A percentile compares a stretch with the other conserved stretches of the same genome.
Conservation (phyloP, 1,140 invertebrate genomes). For the Gyrodactylus salaris region DNA sequence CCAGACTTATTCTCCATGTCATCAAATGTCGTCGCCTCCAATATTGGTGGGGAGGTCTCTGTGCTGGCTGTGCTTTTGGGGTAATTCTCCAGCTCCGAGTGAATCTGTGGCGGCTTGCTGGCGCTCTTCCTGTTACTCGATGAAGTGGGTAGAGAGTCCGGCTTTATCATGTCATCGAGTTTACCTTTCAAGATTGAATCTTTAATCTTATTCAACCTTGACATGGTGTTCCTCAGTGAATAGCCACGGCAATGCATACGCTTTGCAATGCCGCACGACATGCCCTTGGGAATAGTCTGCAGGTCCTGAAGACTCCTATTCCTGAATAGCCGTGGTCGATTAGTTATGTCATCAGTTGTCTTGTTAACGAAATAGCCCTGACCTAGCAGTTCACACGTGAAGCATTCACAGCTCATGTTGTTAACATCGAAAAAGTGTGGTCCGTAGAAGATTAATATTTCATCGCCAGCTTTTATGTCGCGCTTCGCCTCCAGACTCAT, state of each 20-base stretch:
- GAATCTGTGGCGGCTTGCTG: background rate
- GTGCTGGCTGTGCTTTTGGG: background rate
- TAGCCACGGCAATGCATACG: background rate
- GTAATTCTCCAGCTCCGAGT: background rate
- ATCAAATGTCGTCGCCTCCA: background rate
- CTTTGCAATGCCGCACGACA: background rate
- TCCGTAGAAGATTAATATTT: conserved; percentile 4
- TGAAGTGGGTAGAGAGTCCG: background rate
- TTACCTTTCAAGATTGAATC: background rate
- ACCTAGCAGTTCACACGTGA: conserved; percentile 3
- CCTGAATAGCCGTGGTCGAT: background rate
- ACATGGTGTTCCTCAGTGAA: background rate
- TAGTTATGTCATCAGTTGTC: background rate
- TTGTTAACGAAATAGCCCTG: background rate
- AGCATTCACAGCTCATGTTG: conserved; percentile 4
- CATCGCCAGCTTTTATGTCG: conserved; percentile 2
- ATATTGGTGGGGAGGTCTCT: background rate
- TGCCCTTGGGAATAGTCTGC: background rate
- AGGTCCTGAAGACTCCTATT: background rate
- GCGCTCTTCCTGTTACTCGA: background rate
- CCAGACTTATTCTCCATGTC: too few relatives aligned
- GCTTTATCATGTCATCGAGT: background rate
- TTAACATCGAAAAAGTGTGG: background rate
- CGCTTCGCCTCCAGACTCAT: background rate
- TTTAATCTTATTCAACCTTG: background rate